Percentiles rank a stretch among this genome's conserved stretches.
Evolutionary conservation across 2,888 invertebrate species (phyloP).

Genomic region (Ametastegia equiseti): DNA sequence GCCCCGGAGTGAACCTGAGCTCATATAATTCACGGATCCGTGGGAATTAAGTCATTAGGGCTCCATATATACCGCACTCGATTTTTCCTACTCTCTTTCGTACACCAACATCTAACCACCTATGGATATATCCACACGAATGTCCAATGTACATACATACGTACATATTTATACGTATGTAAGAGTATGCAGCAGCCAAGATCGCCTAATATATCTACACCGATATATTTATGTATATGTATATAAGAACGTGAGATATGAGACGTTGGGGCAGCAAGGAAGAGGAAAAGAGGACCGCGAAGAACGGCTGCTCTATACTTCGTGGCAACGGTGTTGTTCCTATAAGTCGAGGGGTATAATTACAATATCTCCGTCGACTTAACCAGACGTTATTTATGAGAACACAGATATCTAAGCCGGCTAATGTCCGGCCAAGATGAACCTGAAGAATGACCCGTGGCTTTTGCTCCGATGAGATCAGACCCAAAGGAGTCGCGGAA

Average conservation of each 20-base stretch:
- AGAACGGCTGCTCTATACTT: conserved; percentile 28
- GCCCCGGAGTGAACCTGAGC: conserved; percentile 34
- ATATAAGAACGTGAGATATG: conserved; percentile 13
- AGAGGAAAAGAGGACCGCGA: not conserved
- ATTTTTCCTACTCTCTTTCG: not conserved
- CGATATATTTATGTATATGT: not conserved
- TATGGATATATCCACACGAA: not conserved
- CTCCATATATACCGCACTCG: not conserved
- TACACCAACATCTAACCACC: not conserved
- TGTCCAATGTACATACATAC: too few species aligned
- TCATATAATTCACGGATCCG: conserved; percentile 42
- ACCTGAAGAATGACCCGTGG: conserved; percentile 46
- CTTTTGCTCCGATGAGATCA: conserved; percentile 47
- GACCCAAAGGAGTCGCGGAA: conserved; percentile 46
- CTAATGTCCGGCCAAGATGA: conserved; percentile 46
- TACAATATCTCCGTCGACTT: conserved; percentile 40
- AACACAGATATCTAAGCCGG: conserved; percentile 40
- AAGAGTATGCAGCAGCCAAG: not conserved
- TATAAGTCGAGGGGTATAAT: conserved; percentile 39
- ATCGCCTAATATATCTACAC: not conserved
- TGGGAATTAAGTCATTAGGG: conserved; percentile 40
- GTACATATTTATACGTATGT: not conserved
- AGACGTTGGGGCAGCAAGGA: not conserved
- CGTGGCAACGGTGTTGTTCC: conserved; percentile 30
- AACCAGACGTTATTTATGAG: conserved; percentile 47